Evolutionary conservation across 2,113 vertebrate genomes (phyloP), one percentile per base, ranked within the genome.

Genomic region (Centrocercus urophasianus): DNA sequence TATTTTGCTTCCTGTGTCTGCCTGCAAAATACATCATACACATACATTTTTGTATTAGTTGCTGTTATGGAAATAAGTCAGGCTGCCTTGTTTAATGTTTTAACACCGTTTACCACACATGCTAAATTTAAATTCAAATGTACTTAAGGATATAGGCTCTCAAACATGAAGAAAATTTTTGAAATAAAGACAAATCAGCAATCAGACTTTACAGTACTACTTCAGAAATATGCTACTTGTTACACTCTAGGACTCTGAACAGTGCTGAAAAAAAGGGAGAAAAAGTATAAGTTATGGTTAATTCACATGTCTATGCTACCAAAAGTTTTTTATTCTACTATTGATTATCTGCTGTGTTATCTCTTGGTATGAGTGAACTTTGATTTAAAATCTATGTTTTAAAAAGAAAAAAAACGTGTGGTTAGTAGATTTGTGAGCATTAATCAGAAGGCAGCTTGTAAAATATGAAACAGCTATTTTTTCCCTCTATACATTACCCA

Each of bases 21-120:
- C 65, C 45, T 38, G 6, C 36, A 63, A 63, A 76, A 40, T 59
- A 5, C 2, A 59, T 63, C 83, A 13, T 52, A 34, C 8, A 14
- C 6, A 5, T 2, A 1, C 2, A 0, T 16, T 80, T 52, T 64
- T 22, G 3, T 70, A 38, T 47, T 66, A 34, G 27, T 59, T 73
- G 21, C 34, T 54, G 6, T 38, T 72, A 47, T 0, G 1, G 69
- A 66, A 63, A 38, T 56, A 8, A 6, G 4, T 91, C 19, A 38
- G 16, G 6, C 56, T 88, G 18, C 59, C 71, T 78, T 32, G 69
- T 36, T 25, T 64, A 45, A 22, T 24, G 7, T 57, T 85, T 76
- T 61, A 80, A 56, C 21, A 30, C 43, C 27, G 22, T 54, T 79
- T 9, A 3, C 10, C n/a, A 3, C 13, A 8, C 28, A 65, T 42